phyloP scores from a whole-genome alignment of 2,113 vertebrate genomes.

The Brachypodius melanocephalos region DNA sequence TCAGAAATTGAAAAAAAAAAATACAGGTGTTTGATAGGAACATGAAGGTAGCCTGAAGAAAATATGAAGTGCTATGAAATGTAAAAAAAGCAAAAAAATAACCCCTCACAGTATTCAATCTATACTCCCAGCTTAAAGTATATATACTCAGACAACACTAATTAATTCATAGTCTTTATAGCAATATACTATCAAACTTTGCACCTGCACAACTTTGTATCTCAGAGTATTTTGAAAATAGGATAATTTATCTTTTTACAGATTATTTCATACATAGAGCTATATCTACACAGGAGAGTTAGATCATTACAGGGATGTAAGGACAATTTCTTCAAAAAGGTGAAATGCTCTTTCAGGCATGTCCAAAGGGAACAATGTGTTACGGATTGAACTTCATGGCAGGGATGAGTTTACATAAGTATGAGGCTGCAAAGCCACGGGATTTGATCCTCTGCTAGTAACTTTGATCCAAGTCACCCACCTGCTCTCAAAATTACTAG shows the following conservation, averaged over 20 bases:
- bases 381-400: neutral
- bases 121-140: neutral
- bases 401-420: neutral
- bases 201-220: conserved; percentile 51
- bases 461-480: neutral
- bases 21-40: neutral
- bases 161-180: conserved; percentile 2
- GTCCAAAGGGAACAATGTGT: conserved; percentile 21
- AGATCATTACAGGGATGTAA: conserved; percentile 54
- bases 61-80: neutral
- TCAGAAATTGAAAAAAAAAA: neutral
- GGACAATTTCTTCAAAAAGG: conserved; percentile 22
- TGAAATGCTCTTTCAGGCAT: neutral
- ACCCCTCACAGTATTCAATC: neutral
- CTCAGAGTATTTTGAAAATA: conserved; percentile 61
- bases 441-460: conserved; percentile 3
- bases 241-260: conserved; percentile 48
- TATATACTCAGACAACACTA: conserved; percentile 33
- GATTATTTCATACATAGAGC: conserved; percentile 25
- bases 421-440: neutral
- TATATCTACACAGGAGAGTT: conserved; percentile 42
- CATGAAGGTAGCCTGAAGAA: neutral
- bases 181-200: conserved; percentile 9
- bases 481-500: neutral
- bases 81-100: neutral